Conservation (phyloP, 1,140 invertebrate species). For the Protaetia brevitarsis region DNA sequence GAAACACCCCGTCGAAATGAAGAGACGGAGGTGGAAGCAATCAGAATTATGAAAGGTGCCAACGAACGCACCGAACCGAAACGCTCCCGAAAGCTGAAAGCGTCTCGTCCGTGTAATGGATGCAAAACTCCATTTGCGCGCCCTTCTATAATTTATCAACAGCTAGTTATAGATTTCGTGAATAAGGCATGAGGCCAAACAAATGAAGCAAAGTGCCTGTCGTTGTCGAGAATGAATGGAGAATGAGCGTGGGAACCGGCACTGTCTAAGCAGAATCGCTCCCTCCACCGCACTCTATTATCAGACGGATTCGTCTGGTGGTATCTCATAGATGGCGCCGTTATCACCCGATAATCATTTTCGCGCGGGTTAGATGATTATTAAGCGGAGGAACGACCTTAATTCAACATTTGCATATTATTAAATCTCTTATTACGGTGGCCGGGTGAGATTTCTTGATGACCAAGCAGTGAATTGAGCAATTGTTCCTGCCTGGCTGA, state of each 20-base stretch:
- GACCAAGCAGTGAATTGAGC: neutral
- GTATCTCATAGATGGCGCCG: neutral
- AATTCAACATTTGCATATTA: neutral
- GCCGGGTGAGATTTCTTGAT: neutral
- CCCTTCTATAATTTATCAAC: constrained; percentile 43
- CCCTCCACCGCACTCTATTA: neutral
- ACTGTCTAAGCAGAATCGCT: too few species aligned
- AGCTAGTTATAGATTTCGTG: constrained; percentile 44
- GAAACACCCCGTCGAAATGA: too few species aligned
- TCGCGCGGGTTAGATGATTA: neutral
- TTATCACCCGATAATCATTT: neutral
- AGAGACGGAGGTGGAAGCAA: neutral
- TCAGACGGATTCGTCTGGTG: neutral
- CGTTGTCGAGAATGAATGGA: constrained; percentile 37
- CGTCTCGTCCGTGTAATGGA: neutral
- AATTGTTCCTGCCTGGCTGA: neutral
- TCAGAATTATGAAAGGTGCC: constrained; percentile 14
- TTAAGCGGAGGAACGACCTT: neutral
- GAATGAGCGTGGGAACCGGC: constrained; percentile 39
- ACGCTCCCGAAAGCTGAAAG: neutral
- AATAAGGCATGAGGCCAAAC: constrained; percentile 43
- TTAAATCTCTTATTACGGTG: neutral
- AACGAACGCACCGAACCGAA: too few species aligned
- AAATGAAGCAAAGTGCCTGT: constrained; percentile 40
- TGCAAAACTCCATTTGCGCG: constrained; percentile 30